Base-by-base conservation (phyloP, 2,113 vertebrate genomes). In the Sigmodon hispidus region DNA sequence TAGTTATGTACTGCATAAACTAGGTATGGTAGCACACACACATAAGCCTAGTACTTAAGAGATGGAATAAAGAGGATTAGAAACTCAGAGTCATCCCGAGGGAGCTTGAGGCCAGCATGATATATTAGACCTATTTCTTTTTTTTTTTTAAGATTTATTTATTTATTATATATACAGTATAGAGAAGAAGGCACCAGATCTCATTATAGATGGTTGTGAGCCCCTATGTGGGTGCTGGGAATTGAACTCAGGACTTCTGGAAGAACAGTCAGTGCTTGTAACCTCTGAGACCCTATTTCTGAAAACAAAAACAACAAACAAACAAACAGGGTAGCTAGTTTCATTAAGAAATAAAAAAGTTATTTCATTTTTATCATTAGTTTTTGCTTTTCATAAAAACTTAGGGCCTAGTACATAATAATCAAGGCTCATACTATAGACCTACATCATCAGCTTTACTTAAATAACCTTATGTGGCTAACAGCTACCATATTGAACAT, bases 391-490 rank as follows among this genome's bases (percentile, higher is more conserved):
- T 9, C 63, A 69, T 29, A 34, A 17, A 22, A 11, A 67, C 10
- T 43, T 50, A 69, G 61, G 10, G 43, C 17, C 61, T 85, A 43
- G 26, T 12, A 34, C 61, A 22, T 86, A 31, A 9, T 50, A 21
- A 63, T 34, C 31, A 86, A 67, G 29, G 29, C 10, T 67, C 29
- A 22, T 7, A 83, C 31, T 19, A 50, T 15, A 24, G 84, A 57
- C n/a, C 15, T 31, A 61, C n/a, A 83, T 55, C n/a, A 29, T 61
- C 7, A 86, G 45, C 19, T 45, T 45, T 69, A 52, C 16, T 90
- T 85, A 87, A 96, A 80, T 57, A 97, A 45, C 31, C 34, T 13
- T 12, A 13, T 59, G 31, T 93, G 61, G 52, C 76, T 90, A 90
- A 24, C 79, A 13, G 45, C 92, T 70, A 22, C 87, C 17, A 50